Conservation (phyloP, 2,888 invertebrate genomes). For the Chloroclystis v-ata region DNA sequence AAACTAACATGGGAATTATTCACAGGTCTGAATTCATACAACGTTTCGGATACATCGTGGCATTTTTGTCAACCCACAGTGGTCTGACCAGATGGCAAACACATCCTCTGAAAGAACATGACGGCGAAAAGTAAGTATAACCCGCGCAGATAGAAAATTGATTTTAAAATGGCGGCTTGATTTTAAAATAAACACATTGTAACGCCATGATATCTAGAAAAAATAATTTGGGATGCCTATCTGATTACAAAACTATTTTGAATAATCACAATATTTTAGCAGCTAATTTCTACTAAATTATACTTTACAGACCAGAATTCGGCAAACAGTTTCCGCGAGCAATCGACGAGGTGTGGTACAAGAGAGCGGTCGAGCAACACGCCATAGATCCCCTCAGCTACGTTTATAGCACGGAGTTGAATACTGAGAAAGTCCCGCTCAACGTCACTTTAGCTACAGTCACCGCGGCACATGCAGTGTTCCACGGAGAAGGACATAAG, state of each 20-base stretch:
- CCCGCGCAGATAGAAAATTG: neutral
- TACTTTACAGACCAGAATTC: conserved; percentile 79
- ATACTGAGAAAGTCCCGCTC: conserved; percentile 61
- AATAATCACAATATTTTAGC: too few species aligned
- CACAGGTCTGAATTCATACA: conserved; percentile 89
- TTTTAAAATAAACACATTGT: too few species aligned
- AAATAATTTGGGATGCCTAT: too few species aligned
- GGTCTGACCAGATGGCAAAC: conserved; percentile 94
- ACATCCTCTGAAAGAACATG: conserved; percentile 64
- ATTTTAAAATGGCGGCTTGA: too few species aligned
- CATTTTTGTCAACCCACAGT: conserved; percentile 93
- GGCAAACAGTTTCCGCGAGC: conserved; percentile 85
- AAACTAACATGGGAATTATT: too few species aligned
- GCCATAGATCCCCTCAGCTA: conserved; percentile 86
- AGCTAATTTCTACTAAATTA: too few species aligned
- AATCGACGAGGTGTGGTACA: conserved; percentile 94
- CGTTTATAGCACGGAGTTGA: conserved; percentile 80
- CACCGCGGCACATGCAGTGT: conserved; percentile 92
- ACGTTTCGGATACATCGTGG: conserved; percentile 89
- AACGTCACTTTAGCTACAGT: conserved; percentile 84
- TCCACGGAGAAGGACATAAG: conserved; percentile 78
- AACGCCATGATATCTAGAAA: too few species aligned
- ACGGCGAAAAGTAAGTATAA: conserved; percentile 53
- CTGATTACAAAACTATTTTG: too few species aligned
- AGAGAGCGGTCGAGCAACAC: conserved; percentile 91